Evolutionary conservation across 2,888 invertebrate genomes (phyloP).

Genomic region (Adela reaumurella): DNA sequence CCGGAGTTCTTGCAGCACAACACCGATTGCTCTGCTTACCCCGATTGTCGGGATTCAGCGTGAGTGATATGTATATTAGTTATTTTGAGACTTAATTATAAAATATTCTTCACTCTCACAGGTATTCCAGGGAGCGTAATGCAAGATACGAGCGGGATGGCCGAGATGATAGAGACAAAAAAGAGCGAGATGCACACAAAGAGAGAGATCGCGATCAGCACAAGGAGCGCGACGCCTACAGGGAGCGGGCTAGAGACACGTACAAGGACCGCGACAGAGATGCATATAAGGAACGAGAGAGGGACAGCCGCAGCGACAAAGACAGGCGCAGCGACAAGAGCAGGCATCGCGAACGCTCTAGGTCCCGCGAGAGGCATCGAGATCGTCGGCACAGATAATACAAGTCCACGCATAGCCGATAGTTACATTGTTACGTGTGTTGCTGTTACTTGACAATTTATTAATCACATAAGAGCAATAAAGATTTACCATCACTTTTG

Average conservation of each 20-base stretch:
- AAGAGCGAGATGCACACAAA: constrained; percentile 15
- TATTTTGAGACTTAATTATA: no score
- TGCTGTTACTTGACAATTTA: not conserved
- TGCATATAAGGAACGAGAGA: constrained; percentile 27
- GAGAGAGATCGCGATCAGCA: constrained; percentile 18
- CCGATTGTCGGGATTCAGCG: no score
- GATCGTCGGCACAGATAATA: constrained; percentile 43
- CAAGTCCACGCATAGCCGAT: constrained; percentile 11
- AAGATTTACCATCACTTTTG: no score
- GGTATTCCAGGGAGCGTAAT: constrained; percentile 36
- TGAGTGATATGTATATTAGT: no score
- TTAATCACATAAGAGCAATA: not conserved
- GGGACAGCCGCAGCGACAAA: constrained; percentile 21
- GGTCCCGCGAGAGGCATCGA: constrained; percentile 15
- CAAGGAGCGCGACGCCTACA: constrained; percentile 26
- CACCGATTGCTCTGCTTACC: no score
- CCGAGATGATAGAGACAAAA: constrained; percentile 18
- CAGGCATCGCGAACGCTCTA: constrained; percentile 20
- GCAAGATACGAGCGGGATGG: constrained; percentile 35
- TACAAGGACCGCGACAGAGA: constrained; percentile 23
- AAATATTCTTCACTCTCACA: no score
- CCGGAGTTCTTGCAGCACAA: no score
- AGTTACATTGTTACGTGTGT: not conserved
- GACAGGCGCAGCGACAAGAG: constrained; percentile 20
- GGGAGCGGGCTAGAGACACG: constrained; percentile 12